These are phyloP conservation scores for Spisula subtruncata DNA, from an alignment of 2,888 invertebrate genomes.

Conservation along the genomic window DNA sequence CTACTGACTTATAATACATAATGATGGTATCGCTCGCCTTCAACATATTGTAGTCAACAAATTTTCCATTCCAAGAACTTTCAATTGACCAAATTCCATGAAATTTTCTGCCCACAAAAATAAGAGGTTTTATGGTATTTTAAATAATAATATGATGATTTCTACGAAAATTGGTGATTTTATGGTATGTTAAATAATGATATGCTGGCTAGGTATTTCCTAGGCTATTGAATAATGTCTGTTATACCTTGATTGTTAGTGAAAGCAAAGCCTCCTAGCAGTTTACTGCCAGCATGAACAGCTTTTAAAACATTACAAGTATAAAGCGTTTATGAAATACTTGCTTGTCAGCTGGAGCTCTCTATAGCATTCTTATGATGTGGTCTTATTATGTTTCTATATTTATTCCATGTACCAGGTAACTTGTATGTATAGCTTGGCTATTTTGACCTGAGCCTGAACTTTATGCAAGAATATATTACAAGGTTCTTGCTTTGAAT, in stretches of 20 bases:
- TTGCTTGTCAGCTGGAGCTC: not conserved
- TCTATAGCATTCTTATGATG: not conserved
- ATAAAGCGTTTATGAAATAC: conserved; percentile 15
- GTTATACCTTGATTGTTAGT: not conserved
- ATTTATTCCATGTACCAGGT: not conserved
- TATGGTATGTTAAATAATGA: not conserved
- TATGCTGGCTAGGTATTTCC: conserved; percentile 20
- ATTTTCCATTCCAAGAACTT: too few species aligned
- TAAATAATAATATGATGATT: not conserved
- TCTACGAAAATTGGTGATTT: too few species aligned
- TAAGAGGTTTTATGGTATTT: too few species aligned
- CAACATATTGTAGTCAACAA: not conserved
- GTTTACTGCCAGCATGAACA: conserved; percentile 7
- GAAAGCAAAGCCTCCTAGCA: conserved; percentile 10
- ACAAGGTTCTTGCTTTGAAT: too few species aligned
- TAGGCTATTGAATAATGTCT: not conserved
- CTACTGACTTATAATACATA: not conserved
- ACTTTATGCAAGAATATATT: too few species aligned
- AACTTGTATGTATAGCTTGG: not conserved
- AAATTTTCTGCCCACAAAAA: too few species aligned
- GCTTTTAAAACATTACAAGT: conserved; percentile 6
- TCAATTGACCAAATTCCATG: too few species aligned
- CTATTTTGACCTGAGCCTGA: too few species aligned
- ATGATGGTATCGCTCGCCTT: not conserved
- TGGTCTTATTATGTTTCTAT: not conserved